Base-by-base conservation (phyloP, 2,888 invertebrate species). In the Pristionchus exspectatus region DNA sequence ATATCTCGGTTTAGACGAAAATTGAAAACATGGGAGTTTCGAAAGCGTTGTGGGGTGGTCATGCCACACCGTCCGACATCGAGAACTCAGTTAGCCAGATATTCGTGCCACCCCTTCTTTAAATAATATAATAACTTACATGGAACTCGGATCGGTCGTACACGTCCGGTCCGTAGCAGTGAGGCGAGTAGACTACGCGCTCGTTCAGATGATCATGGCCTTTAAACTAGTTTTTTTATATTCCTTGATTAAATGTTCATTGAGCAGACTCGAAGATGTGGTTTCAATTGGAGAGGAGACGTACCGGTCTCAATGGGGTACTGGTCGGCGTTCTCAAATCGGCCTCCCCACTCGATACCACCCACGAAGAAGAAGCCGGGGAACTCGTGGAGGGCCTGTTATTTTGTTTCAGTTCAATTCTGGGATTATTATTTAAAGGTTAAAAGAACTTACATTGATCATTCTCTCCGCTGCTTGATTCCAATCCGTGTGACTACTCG, bases 141-240 rank as follows among this genome's bases (percentile, higher is more conserved):
- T 89, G n/a, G 56, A 90, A 90, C 63, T 90, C 87, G 14, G 87
- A 21, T 50, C 81, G 77, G 24, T 63, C 30, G 54, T 33, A n/a
- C 21, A 90, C 90, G 33, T 87, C 87, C 2, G 87, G 90, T 16
- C 90, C 90, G 56, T 87, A 90, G 12, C 50, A 50, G 27, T 90
- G 90, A 14, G 90, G 90, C 4, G 90, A 90, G 56, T 90, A 87
- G 30, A 90, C 87, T 12, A 90, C 83, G 5, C 90, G 87, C 10
- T 63, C 27, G 66, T 81, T 87, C n/a, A 90, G 81, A 66, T n/a
- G 16, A 3, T 9, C 56, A 18, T 12, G 16, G 56, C 84, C 84
- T 56, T n/a, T n/a, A n/a, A n/a, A n/a, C n/a, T n/a, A n/a, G n/a
- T n/a, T n/a, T n/a, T n/a, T n/a, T n/a, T n/a, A n/a, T n/a, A n/a